Conservation (phyloP, 2,797 vertebrate genomes). For the Anguilla marmorata region DNA sequence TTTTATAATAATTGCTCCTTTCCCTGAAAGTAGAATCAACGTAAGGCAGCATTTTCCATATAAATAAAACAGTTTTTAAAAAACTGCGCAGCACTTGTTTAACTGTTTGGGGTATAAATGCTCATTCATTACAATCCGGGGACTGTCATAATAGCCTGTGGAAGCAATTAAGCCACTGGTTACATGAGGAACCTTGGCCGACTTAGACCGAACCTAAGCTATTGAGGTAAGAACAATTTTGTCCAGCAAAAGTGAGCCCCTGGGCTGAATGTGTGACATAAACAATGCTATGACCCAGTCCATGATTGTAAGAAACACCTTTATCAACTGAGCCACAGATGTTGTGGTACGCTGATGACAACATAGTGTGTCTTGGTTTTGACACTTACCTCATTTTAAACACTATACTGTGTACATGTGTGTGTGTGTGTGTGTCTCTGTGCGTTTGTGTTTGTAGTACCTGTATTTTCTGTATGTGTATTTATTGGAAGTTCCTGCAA, state of each 20-base stretch:
- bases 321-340: neutral
- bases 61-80: neutral
- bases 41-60: neutral
- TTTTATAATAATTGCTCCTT: neutral
- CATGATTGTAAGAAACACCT: neutral
- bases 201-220: neutral
- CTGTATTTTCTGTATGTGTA: neutral
- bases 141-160: neutral
- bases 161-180: neutral
- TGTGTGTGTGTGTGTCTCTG: neutral
- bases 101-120: neutral
- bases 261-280: neutral
- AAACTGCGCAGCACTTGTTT: neutral
- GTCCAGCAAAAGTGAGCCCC: neutral
- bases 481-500: neutral
- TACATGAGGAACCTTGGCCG: neutral
- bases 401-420: neutral
- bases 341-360: neutral
- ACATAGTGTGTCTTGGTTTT: neutral
- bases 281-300: neutral
- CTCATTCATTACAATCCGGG: neutral
- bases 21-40: neutral
- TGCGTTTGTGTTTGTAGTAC: neutral
- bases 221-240: neutral
- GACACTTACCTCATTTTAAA: neutral